phyloP scores from a whole-genome alignment of 1,140 invertebrate species.

The Brachionus asplanchnoidis region DNA sequence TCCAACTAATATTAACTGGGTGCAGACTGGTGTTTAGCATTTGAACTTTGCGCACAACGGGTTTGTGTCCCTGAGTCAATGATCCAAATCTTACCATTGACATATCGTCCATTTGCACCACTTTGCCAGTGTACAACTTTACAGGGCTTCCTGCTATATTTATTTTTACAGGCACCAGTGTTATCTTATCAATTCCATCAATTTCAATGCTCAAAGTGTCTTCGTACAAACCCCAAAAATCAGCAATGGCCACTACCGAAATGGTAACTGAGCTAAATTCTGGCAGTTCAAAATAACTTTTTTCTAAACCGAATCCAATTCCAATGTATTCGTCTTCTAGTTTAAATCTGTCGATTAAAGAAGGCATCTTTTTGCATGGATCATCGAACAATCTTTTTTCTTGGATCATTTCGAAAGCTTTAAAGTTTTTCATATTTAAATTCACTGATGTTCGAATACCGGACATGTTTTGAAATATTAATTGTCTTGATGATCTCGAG shows the following conservation, averaged over 20 bases:
- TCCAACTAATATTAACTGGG: slow-evolving; percentile 17
- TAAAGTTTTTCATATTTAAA: background rate
- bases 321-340: background rate
- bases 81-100: slow-evolving; percentile 17
- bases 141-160: background rate
- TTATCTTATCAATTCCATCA: background rate
- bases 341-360: background rate
- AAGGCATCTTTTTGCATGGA: background rate
- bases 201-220: background rate
- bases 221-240: slow-evolving; percentile 21
- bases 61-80: background rate
- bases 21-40: slow-evolving; percentile 2
- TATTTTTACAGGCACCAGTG: background rate
- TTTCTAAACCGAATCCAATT: slow-evolving; percentile 14
- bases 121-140: slow-evolving; percentile 27
- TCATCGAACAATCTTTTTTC: background rate
- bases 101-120: slow-evolving; percentile 5
- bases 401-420: background rate
- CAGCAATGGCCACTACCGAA: background rate
- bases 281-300: background rate
- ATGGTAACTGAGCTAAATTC: background rate
- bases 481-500: background rate
- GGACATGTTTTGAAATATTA: slow-evolving; percentile 28
- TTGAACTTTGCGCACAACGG: background rate
- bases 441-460: background rate